A percentile compares a stretch with the other conserved stretches of the same genome.
Evolutionary conservation across 2,888 invertebrate species (phyloP).

Genomic region (Drosophila maculinotata): DNA sequence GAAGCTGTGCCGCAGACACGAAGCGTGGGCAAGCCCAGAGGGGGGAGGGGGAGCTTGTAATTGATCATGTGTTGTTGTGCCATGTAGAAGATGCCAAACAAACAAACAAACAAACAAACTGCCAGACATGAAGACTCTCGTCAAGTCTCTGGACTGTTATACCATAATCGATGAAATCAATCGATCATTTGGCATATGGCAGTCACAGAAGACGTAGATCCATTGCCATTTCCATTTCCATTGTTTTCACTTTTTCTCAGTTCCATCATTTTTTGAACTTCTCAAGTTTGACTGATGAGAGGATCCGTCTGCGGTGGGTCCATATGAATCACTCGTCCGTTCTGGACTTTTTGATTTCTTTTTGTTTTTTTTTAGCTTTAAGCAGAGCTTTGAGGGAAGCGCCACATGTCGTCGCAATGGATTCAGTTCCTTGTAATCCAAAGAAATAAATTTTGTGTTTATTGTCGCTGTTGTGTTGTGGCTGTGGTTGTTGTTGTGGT

Average conservation of each 20-base stretch:
- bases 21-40: constrained; percentile 35
- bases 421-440: constrained; percentile 70
- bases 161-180: constrained; percentile 84
- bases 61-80: constrained; percentile 72
- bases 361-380: constrained; percentile 1
- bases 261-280: background rate
- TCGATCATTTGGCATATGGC: constrained; percentile 73
- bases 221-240: constrained; percentile 43
- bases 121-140: constrained; percentile 8
- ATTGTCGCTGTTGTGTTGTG: constrained; percentile 39
- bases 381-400: constrained; percentile 47
- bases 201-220: constrained; percentile 26
- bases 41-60: constrained; percentile 56
- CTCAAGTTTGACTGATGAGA: constrained; percentile 64
- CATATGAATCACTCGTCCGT: constrained; percentile 50
- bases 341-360: constrained; percentile 15
- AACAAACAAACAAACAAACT: constrained; percentile 71
- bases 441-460: constrained; percentile 59
- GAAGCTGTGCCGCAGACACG: constrained; percentile 66
- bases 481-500: constrained; percentile 1
- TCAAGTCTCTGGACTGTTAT: constrained; percentile 56
- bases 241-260: constrained; percentile 69
- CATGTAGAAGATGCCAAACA: constrained; percentile 57
- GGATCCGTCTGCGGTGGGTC: constrained; percentile 59
- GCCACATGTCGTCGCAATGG: constrained; percentile 72